Percentiles rank a stretch among this genome's conserved stretches.
These are phyloP conservation scores for Yasuhikotakia modesta DNA, from an alignment of 2,797 vertebrate genomes.

Conservation along the genomic window DNA sequence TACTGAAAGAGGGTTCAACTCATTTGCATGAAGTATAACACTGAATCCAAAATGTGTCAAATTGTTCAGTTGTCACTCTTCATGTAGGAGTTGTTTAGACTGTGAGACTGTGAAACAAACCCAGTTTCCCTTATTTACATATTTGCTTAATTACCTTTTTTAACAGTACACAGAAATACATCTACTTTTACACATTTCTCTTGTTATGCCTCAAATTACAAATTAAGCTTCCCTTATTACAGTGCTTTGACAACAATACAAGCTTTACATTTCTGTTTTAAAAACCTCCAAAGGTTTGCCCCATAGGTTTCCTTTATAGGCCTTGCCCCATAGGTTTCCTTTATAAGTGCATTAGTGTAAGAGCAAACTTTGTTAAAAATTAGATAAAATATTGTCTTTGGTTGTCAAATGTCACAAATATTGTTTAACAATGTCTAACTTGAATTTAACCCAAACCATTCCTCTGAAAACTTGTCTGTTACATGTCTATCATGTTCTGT, in stretches of 20 bases:
- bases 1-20: conserved; percentile 11
- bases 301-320: not conserved
- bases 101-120: too few species aligned
- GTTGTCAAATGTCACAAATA: not conserved
- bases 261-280: not conserved
- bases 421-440: not conserved
- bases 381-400: not conserved
- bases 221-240: too few species aligned
- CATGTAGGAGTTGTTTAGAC: not conserved
- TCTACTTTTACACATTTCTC: not conserved
- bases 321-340: not conserved
- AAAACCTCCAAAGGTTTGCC: not conserved
- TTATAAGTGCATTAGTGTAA: not conserved
- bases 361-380: not conserved
- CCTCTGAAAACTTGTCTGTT: conserved; percentile 2
- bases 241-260: not conserved
- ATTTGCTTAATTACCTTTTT: too few species aligned
- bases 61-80: conserved; percentile 9
- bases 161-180: not conserved
- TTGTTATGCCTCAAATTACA: not conserved
- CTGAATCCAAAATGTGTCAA: conserved; percentile 6
- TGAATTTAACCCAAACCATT: not conserved
- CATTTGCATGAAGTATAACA: conserved; percentile 24
- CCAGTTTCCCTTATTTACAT: too few species aligned
- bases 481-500: not conserved